Conservation (phyloP, 2,888 invertebrate genomes). For the Parapristionchus giblindavisi region DNA sequence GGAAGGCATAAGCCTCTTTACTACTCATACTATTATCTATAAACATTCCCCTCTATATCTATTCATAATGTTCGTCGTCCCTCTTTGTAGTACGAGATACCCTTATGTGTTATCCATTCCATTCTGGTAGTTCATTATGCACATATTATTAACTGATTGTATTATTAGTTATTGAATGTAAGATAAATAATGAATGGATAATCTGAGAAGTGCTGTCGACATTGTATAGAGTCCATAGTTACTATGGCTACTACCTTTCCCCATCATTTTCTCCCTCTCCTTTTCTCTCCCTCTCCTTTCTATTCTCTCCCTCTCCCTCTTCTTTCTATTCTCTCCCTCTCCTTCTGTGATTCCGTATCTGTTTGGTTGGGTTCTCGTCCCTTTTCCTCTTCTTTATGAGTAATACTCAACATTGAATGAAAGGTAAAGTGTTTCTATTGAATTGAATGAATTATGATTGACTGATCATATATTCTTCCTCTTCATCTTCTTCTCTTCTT, state of each 20-base stretch:
- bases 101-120: no score
- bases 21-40: constrained; percentile 5
- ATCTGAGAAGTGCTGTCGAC: no score
- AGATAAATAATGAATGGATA: no score
- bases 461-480: constrained; percentile 25
- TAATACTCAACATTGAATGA: no score
- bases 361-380: constrained; percentile 39
- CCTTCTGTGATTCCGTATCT: constrained; percentile 38
- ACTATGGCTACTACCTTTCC: constrained; percentile 10
- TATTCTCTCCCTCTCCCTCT: constrained; percentile 38
- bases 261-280: constrained; percentile 29
- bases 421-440: no score
- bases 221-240: constrained; percentile 22
- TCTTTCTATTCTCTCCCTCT: constrained; percentile 36
- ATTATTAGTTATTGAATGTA: no score
- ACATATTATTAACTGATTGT: no score
- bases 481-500: not conserved
- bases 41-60: constrained; percentile 5
- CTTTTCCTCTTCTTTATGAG: constrained; percentile 40
- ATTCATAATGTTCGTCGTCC: constrained; percentile 3
- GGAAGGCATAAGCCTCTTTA: constrained; percentile 11
- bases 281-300: constrained; percentile 12
- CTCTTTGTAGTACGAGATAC: not conserved
- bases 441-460: no score
- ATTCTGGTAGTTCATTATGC: constrained; percentile 24